phyloP scores from a whole-genome alignment of 1,140 invertebrate species.

The Nasonia longicornis region DNA sequence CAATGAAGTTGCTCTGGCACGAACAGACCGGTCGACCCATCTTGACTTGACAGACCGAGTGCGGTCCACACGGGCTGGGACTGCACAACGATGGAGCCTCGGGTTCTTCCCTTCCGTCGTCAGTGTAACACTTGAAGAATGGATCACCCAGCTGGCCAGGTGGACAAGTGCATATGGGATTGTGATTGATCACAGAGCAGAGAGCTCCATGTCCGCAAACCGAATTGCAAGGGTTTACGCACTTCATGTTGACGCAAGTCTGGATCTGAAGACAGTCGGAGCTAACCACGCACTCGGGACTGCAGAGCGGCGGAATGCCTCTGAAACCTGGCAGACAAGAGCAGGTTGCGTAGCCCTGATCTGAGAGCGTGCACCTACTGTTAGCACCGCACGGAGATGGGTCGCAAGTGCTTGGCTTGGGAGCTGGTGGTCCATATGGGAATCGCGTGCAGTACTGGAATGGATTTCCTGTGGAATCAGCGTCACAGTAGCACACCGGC shows the following conservation, averaged over 20 bases:
- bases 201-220: slow-evolving; percentile 81
- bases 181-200: slow-evolving; percentile 84
- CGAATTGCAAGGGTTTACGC: slow-evolving; percentile 81
- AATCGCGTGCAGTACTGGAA: slow-evolving; percentile 76
- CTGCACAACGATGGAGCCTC: slow-evolving; percentile 74
- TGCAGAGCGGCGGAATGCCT: slow-evolving; percentile 83
- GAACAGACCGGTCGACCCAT: slow-evolving; percentile 83
- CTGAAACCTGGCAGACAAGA: slow-evolving; percentile 83
- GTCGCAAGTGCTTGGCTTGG: slow-evolving; percentile 63
- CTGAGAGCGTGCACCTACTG: slow-evolving; percentile 79
- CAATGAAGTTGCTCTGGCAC: slow-evolving; percentile 81
- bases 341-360: slow-evolving; percentile 80
- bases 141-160: slow-evolving; percentile 83
- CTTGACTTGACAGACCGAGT: slow-evolving; percentile 86
- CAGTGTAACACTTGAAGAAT: slow-evolving; percentile 76
- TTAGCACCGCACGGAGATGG: slow-evolving; percentile 85
- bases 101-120: slow-evolving; percentile 48
- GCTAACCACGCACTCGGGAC: slow-evolving; percentile 84
- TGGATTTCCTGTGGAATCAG: slow-evolving; percentile 81
- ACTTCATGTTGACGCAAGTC: slow-evolving; percentile 83
- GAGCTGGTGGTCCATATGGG: slow-evolving; percentile 41
- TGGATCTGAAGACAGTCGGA: slow-evolving; percentile 82
- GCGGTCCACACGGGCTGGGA: slow-evolving; percentile 86
- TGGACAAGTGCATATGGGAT: slow-evolving; percentile 84
- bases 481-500: slow-evolving; percentile 82